A percentile compares a stretch with the other conserved stretches of the same genome.
phyloP scores from a whole-genome alignment of 2,888 invertebrate species.

The Byasa hedistus region DNA sequence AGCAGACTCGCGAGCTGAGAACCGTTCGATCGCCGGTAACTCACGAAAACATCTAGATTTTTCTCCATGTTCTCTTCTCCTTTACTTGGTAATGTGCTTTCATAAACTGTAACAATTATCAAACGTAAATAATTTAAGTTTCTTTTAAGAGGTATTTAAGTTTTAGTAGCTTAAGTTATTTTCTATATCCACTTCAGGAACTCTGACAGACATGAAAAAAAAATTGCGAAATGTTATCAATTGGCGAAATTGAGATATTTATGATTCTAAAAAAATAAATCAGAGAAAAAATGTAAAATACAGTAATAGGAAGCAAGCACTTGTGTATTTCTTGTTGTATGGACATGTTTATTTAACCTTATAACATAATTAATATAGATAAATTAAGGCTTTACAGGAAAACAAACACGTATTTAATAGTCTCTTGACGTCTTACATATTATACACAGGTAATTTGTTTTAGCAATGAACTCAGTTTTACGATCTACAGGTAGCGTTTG shows the following conservation, averaged over 20 bases:
- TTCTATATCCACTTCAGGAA: conserved; percentile 19
- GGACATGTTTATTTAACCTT: not conserved
- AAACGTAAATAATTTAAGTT: not conserved
- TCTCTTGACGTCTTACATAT: not conserved
- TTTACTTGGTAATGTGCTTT: conserved; percentile 83
- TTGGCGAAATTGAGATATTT: not conserved
- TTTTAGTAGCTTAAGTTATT: not conserved
- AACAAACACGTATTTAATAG: not conserved
- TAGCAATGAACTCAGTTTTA: not conserved
- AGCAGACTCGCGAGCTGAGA: conserved; percentile 96
- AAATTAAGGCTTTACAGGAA: not conserved
- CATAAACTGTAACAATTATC: conserved; percentile 74
- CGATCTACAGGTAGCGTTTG: not conserved
- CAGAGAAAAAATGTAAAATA: not conserved
- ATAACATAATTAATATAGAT: not conserved
- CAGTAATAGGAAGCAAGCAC: not conserved
- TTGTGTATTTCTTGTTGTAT: not conserved
- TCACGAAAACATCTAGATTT: conserved; percentile 97
- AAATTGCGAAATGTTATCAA: not conserved
- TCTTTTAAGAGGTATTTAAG: not conserved
- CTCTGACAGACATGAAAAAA: conserved; percentile 28
- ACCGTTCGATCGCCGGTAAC: conserved; percentile 97
- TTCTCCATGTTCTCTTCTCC: conserved; percentile 91
- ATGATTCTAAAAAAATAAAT: not conserved
- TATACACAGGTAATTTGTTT: not conserved